Evolutionary conservation across 2,113 vertebrate genomes (phyloP).

Genomic region (Leucopsar rothschildi): DNA sequence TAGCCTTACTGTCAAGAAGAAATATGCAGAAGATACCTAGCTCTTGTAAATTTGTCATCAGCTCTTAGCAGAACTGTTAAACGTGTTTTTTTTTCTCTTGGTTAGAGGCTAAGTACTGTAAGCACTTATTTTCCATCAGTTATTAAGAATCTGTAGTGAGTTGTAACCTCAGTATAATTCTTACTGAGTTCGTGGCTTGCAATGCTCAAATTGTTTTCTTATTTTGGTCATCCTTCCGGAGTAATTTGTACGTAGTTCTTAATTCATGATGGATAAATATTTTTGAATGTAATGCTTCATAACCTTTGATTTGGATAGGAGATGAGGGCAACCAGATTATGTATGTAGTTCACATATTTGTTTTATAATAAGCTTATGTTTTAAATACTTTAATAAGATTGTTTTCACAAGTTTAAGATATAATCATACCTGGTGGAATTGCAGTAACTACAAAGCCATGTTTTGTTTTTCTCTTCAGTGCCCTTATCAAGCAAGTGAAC

Average conservation of each 20-base stretch:
- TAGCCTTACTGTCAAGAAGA: neutral
- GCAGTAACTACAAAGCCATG: neutral
- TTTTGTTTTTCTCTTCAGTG: conserved; percentile 66
- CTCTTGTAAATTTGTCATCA: neutral
- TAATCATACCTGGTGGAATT: neutral
- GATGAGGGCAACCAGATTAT: neutral
- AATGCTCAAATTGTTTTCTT: neutral
- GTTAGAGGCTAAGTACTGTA: neutral
- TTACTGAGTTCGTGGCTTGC: neutral
- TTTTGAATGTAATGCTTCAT: neutral
- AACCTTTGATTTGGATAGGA: neutral
- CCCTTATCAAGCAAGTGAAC: conserved; percentile 88
- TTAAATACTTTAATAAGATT: neutral
- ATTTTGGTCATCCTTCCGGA: neutral
- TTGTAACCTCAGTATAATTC: neutral
- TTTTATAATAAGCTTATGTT: neutral
- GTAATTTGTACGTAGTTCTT: neutral
- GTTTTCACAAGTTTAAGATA: neutral
- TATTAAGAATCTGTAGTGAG: neutral
- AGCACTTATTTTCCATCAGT: neutral
- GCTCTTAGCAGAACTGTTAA: neutral
- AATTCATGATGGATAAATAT: neutral
- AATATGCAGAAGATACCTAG: neutral
- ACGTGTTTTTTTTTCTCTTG: neutral
- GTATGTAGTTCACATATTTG: neutral